These are phyloP conservation scores for Laspeyria flexula DNA, from an alignment of 2,888 invertebrate genomes.

Conservation along the genomic window DNA sequence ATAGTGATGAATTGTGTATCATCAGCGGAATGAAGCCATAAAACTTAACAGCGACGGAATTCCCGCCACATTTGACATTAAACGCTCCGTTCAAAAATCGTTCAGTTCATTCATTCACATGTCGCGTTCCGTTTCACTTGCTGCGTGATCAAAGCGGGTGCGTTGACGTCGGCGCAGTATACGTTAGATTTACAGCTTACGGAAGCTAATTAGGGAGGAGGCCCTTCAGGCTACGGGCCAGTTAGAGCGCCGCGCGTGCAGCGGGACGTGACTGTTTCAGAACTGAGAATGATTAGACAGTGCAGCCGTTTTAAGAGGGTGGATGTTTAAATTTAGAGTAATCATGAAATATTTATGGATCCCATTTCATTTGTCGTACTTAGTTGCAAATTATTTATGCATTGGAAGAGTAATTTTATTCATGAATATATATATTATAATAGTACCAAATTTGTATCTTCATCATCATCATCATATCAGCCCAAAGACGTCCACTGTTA, in stretches of 20 bases:
- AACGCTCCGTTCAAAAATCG: constrained; percentile 76
- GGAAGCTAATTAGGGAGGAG: constrained; percentile 80
- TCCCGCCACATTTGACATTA: constrained; percentile 77
- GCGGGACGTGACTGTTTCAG: constrained; percentile 63
- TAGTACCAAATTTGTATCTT: too few relatives aligned
- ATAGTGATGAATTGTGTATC: constrained; percentile 7
- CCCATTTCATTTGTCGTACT: not conserved
- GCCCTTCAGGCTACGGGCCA: constrained; percentile 59
- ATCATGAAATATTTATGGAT: not conserved
- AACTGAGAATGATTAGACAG: constrained; percentile 50
- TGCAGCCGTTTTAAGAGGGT: constrained; percentile 17
- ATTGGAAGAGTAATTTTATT: not conserved
- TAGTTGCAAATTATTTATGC: not conserved
- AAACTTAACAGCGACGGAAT: constrained; percentile 51
- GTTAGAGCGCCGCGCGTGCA: constrained; percentile 63
- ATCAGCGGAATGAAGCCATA: constrained; percentile 43
- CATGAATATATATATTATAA: not conserved
- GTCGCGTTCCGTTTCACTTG: constrained; percentile 74
- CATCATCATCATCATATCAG: too few relatives aligned
- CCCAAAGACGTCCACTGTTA: too few relatives aligned
- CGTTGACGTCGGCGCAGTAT: constrained; percentile 72
- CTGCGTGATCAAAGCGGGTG: constrained; percentile 75
- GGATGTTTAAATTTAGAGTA: constrained; percentile 15
- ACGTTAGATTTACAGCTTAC: constrained; percentile 79
- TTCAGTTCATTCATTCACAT: constrained; percentile 59